Base-by-base conservation (phyloP, 1,140 invertebrate genomes). In the Sarcophaga bullata region DNA sequence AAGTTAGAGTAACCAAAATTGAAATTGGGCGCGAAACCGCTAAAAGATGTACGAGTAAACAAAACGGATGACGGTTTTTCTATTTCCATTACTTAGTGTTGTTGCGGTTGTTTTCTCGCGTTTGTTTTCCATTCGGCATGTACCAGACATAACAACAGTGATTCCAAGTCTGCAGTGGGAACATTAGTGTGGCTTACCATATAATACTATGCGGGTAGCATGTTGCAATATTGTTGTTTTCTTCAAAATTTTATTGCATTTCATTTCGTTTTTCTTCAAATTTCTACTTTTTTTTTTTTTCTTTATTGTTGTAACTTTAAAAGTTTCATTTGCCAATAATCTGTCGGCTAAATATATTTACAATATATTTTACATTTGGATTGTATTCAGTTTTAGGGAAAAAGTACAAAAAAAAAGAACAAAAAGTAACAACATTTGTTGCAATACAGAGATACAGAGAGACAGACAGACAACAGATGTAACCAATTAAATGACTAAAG, bases 341-440 rank as follows among this genome's bases (percentile, higher is more conserved):
- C 25, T 37, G 25, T 37, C 25, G 25, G 25, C 25, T 37, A 37
- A 37, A 37, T 37, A 37, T 37, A 37, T 37, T 37, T 37, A 37
- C 25, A 37, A 37, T 37, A 37, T 37, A 37, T 37, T 37, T 37
- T 37, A 37, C 25, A 37, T 25, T 72, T n/a, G 62, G 62, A 9
- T 9, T 25, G 8, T n/a, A 72, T 15, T 72, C 37, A 72, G 8
- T 19, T 78, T 76, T 10, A 78, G 25, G 50, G 10, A 50, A 78
- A 50, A 78, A 25, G 10, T 17, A 78, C 6, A 76, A 6, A 17
- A 78, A 25, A 10, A 6, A 3, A 11, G 6, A 52, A 78, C 50
- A 52, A 7, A 78, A 78, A 52, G 25, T 50, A 78, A 78, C 75
- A 78, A 50, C 75, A 78, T 78, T 78, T 78, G 75, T 78, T 78